Evolutionary conservation across 2,113 vertebrate genomes (phyloP), one percentile per base, ranked within the genome.

Genomic region (Piprites chloris): DNA sequence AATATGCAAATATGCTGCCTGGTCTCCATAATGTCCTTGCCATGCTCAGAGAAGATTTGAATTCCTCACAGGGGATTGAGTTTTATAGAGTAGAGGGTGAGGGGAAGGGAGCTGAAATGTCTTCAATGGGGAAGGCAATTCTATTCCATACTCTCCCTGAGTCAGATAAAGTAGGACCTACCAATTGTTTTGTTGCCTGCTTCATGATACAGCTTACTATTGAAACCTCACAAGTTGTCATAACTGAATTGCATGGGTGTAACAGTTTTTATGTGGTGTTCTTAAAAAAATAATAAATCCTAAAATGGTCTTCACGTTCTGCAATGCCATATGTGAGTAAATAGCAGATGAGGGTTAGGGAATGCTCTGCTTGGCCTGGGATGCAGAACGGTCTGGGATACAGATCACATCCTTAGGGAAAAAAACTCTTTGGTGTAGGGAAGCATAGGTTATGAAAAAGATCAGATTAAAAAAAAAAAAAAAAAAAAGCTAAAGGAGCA

Each of bases 1-100:
- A 93, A 33, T 96, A 97, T 96, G 90, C 61, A 97, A 96, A 96
- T 87, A 32, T 19, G 24, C 69, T 91, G 32, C 24, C 35, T 6
- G 37, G 41, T 67, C 49, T 82, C 84, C 44, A 37, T 9, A 58
- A 84, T 7, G 88, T 65, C 89, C 89, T 91, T 85, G 65, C 41
- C 66, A 35, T 24, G 14, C 52, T 90, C 9, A 58, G 20, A 32
- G 39, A 89, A 77, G 74, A 82, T 90, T 44, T 56, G 52, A 90
- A 55, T 55, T 89, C 93, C 72, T 95, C 93, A 49, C 1, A 11
- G 44, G 91, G 73, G 61, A 82, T 23, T 85, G 68, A 4, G 8
- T 82, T 85, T 83, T 67, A 44, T 33, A 66, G 33, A 50, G 41
- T 27, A n/a, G 79, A 95, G 62, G 52, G 35, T 2, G 5, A 78